Evolutionary conservation across 2,113 vertebrate genomes (phyloP).

Genomic region (Emydura subglobosa): DNA sequence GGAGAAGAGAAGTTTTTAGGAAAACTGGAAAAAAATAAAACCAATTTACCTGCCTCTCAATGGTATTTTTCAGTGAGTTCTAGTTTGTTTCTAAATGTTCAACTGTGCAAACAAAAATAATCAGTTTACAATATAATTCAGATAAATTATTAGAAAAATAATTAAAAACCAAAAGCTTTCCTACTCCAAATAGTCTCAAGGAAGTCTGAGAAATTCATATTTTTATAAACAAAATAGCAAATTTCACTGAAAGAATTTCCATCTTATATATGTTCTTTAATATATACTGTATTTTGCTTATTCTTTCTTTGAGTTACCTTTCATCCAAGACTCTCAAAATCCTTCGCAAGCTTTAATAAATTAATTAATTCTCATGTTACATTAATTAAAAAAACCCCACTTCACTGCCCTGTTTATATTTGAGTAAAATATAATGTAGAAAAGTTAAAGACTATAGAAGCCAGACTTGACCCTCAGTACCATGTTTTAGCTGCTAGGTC

Average conservation of each 20-base stretch:
- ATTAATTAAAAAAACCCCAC: background rate
- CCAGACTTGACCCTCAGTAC: background rate
- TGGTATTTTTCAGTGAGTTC: background rate
- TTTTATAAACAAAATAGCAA: background rate
- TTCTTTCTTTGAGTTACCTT: background rate
- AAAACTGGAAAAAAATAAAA: background rate
- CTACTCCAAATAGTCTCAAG: background rate
- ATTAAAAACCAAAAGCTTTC: background rate
- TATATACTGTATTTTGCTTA: background rate
- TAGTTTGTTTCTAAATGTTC: background rate
- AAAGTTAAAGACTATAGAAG: background rate
- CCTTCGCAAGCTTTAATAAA: background rate
- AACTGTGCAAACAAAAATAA: background rate
- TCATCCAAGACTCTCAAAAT: background rate
- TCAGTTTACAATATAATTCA: background rate
- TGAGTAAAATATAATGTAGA: background rate
- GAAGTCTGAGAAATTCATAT: background rate
- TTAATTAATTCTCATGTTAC: background rate
- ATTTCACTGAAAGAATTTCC: background rate
- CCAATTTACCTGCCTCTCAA: background rate
- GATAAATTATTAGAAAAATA: background rate
- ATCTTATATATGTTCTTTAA: background rate
- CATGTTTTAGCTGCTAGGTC: accelerated
- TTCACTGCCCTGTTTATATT: background rate
- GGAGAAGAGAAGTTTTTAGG: background rate